Conservation (phyloP, 1,140 invertebrate species). For the Agrypnia vestita region DNA sequence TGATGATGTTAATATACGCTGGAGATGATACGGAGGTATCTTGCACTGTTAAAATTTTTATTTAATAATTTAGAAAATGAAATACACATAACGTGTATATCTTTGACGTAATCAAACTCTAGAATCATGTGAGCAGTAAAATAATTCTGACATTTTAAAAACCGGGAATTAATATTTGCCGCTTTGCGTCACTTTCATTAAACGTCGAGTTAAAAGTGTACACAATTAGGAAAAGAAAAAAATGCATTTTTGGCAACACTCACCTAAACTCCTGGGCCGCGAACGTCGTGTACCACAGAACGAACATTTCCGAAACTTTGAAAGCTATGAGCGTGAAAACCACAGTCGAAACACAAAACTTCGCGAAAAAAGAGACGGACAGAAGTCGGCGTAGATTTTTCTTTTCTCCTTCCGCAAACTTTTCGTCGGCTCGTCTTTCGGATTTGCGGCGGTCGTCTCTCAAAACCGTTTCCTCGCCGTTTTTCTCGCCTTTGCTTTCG, state of each 20-base stretch:
- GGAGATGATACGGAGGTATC: no score
- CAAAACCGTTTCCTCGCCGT: neutral
- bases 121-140: no score
- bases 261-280: constrained; percentile 40
- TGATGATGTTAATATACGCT: no score
- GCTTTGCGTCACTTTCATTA: no score
- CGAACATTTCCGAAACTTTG: constrained; percentile 38
- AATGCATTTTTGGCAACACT: constrained; percentile 18
- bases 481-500: neutral
- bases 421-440: neutral
- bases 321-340: constrained; percentile 10
- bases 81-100: no score
- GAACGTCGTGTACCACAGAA: constrained; percentile 39
- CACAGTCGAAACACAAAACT: neutral
- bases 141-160: no score
- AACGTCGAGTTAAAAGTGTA: no score
- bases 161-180: no score
- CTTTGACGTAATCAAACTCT: no score
- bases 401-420: neutral
- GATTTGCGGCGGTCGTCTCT: neutral
- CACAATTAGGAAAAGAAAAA: neutral
- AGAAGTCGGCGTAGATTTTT: neutral
- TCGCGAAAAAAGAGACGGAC: neutral
- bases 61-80: no score
- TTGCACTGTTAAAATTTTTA: no score